Conservation (phyloP, 2,113 vertebrate genomes). For the Fukomys damarensis region DNA sequence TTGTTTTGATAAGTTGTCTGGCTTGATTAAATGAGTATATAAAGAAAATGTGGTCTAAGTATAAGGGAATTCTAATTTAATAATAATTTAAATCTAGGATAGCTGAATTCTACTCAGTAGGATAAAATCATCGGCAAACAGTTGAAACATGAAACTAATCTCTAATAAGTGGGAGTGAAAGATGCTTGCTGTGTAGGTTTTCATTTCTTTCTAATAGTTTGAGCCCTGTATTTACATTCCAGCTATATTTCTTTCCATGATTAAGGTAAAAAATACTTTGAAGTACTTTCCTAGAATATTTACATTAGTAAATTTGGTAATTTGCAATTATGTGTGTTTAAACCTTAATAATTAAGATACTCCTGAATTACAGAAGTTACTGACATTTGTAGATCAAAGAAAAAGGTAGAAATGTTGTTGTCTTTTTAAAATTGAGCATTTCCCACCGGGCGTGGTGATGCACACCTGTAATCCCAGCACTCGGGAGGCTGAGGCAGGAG, state of each 20-base stretch:
- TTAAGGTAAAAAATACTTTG: neutral
- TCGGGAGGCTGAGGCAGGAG: too few species aligned
- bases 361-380: neutral
- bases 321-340: neutral
- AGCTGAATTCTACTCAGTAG: neutral
- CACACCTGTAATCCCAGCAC: too few species aligned
- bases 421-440: constrained; percentile 20
- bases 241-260: neutral
- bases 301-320: neutral
- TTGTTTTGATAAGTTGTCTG: neutral
- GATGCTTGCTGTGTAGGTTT: neutral
- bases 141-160: neutral
- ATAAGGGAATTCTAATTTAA: neutral
- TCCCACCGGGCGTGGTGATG: too few species aligned
- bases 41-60: neutral
- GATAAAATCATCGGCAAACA: neutral
- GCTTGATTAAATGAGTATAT: constrained; percentile 2
- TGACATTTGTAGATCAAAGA: neutral
- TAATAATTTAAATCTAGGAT: neutral
- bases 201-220: neutral
- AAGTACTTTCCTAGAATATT: neutral
- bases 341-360: neutral
- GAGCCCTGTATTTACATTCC: neutral
- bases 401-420: neutral
- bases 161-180: constrained; percentile 42